These are phyloP conservation scores for Acheta domesticus DNA, from an alignment of 2,888 invertebrate genomes.

Conservation along the genomic window DNA sequence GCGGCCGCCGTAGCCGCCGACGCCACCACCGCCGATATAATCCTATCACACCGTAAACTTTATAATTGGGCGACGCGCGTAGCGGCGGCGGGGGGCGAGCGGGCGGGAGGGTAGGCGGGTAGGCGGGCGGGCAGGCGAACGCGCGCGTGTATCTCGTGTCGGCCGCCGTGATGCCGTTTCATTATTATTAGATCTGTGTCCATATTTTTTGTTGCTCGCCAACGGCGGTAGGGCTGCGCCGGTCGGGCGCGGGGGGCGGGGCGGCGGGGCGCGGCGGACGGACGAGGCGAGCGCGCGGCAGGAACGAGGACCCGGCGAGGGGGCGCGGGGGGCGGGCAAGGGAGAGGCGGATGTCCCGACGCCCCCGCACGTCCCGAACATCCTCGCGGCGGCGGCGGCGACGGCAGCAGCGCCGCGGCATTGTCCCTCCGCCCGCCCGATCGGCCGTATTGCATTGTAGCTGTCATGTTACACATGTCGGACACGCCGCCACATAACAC, in stretches of 20 bases:
- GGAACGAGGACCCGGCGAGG: too few species aligned
- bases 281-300: too few species aligned
- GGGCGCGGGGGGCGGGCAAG: too few species aligned
- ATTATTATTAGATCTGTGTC: background rate
- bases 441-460: constrained; percentile 23
- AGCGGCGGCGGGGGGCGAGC: background rate
- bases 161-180: too few species aligned
- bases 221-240: background rate
- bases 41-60: constrained; percentile 10
- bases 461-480: constrained; percentile 30
- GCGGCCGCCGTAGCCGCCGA: background rate
- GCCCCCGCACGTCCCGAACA: background rate
- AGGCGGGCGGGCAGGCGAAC: background rate
- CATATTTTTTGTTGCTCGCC: constrained; percentile 2
- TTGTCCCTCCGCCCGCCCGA: constrained; percentile 18
- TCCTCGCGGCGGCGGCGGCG: constrained; percentile 12
- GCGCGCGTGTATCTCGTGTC: background rate
- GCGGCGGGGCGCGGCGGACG: too few species aligned
- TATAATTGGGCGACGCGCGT: constrained; percentile 7
- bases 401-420: background rate
- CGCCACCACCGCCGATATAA: background rate
- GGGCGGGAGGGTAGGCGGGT: background rate
- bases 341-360: background rate
- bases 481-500: background rate
- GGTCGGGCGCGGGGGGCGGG: background rate